These are phyloP conservation scores for Patella caerulea DNA, from an alignment of 2,888 invertebrate genomes.

Conservation along the genomic window DNA sequence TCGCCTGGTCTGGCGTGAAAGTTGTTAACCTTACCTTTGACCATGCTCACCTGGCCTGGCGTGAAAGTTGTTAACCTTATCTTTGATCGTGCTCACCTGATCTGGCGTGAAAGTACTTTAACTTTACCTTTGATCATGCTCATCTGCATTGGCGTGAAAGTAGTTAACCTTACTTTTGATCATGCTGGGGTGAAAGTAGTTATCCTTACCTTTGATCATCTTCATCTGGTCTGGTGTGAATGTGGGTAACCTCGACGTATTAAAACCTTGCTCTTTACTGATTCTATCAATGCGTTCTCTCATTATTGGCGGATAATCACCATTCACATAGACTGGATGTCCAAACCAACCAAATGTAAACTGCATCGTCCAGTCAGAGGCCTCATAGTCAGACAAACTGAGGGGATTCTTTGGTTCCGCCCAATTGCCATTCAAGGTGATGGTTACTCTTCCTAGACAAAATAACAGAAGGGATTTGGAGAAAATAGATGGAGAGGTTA, in stretches of 20 bases:
- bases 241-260: constrained; percentile 53
- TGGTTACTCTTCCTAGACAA: constrained; percentile 48
- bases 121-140: constrained; percentile 20
- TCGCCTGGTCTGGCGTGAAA: constrained; percentile 60
- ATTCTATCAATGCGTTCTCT: constrained; percentile 50
- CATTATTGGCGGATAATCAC: constrained; percentile 74
- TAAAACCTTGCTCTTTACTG: constrained; percentile 51
- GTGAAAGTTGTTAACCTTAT: constrained; percentile 64
- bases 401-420: constrained; percentile 55
- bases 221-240: constrained; percentile 62
- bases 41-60: constrained; percentile 50
- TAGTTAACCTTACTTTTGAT: constrained; percentile 52
- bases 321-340: constrained; percentile 62
- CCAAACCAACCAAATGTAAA: constrained; percentile 69
- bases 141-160: too few relatives aligned
- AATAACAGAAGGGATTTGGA: too few relatives aligned
- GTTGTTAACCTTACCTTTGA: constrained; percentile 64
- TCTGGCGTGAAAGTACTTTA: constrained; percentile 61
- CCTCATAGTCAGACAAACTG: constrained; percentile 44
- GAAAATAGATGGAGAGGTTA: too few relatives aligned
- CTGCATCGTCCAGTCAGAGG: constrained; percentile 57
- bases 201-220: constrained; percentile 54
- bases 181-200: constrained; percentile 49
- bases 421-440: constrained; percentile 62
- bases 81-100: constrained; percentile 59